Percentiles rank a stretch among this genome's conserved stretches.
phyloP scores from a whole-genome alignment of 2,113 vertebrate genomes.

The Heloderma charlesbogerti region DNA sequence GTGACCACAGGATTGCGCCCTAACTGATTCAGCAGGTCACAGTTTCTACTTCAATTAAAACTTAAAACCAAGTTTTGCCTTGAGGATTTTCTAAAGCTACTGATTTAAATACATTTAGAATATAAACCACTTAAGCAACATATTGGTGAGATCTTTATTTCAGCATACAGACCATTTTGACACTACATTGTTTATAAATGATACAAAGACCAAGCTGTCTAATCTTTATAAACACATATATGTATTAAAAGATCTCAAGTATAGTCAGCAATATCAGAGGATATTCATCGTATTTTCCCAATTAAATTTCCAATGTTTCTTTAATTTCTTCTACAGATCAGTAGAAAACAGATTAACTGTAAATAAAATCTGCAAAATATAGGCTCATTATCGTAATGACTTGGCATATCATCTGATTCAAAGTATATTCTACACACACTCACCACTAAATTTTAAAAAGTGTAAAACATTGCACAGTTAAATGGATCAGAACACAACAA shows the following conservation, averaged over 20 bases:
- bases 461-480: neutral
- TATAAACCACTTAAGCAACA: neutral
- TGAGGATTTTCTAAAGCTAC: neutral
- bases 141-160: neutral
- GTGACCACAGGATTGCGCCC: no score
- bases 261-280: neutral
- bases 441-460: neutral
- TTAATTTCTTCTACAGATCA: slow-evolving; percentile 23
- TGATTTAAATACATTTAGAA: neutral
- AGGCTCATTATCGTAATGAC: neutral
- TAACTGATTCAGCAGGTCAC: neutral
- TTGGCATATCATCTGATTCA: neutral
- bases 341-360: slow-evolving; percentile 33
- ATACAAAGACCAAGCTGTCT: neutral
- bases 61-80: slow-evolving; percentile 20
- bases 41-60: slow-evolving; percentile 12
- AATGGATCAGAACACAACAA: neutral
- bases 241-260: neutral
- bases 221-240: neutral
- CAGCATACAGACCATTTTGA: neutral
- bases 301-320: slow-evolving; percentile 21
- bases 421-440: neutral
- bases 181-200: neutral
- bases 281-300: slow-evolving; percentile 20
- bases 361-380: slow-evolving; percentile 39